phyloP scores from a whole-genome alignment of 2,113 vertebrate species.

The Phaethon lepturus region DNA sequence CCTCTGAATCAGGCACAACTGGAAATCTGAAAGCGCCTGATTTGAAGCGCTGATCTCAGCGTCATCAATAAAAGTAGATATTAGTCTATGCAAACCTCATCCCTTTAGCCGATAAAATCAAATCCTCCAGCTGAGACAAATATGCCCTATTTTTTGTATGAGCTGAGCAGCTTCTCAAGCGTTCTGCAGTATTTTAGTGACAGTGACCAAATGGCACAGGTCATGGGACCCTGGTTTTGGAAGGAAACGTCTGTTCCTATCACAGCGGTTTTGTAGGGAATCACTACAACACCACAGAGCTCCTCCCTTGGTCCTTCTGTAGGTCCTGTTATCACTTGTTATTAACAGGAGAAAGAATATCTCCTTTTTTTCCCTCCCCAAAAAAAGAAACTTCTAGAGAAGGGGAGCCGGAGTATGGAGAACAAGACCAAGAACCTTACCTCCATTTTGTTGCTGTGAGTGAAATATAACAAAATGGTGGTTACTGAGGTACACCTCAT shows the following conservation, averaged over 20 bases:
- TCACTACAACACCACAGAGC: neutral
- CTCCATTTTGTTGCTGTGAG: conserved; percentile 33
- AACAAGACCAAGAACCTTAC: neutral
- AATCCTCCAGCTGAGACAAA: conserved; percentile 48
- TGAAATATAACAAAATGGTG: conserved; percentile 26
- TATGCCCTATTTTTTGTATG: conserved; percentile 34
- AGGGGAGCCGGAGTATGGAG: neutral
- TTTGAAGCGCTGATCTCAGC: neutral
- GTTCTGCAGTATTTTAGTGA: neutral
- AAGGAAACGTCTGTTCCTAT: neutral
- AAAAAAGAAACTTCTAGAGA: neutral
- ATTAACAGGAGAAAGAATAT: neutral
- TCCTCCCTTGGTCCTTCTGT: neutral
- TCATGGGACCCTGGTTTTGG: rapidly evolving
- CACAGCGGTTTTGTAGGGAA: neutral
- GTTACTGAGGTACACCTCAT: neutral
- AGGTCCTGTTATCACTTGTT: neutral
- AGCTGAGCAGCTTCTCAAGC: conserved; percentile 4
- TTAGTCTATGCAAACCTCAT: neutral
- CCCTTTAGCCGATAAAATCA: conserved; percentile 45
- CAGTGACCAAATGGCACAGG: conserved; percentile 25
- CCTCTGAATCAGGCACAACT: neutral
- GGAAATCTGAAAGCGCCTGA: neutral
- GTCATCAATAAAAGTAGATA: neutral
- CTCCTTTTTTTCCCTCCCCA: rapidly evolving